A percentile compares a stretch with the other conserved stretches of the same genome.
These are phyloP conservation scores for Anthonomus grandis DNA, from an alignment of 1,140 invertebrate genomes.

Conservation along the genomic window DNA sequence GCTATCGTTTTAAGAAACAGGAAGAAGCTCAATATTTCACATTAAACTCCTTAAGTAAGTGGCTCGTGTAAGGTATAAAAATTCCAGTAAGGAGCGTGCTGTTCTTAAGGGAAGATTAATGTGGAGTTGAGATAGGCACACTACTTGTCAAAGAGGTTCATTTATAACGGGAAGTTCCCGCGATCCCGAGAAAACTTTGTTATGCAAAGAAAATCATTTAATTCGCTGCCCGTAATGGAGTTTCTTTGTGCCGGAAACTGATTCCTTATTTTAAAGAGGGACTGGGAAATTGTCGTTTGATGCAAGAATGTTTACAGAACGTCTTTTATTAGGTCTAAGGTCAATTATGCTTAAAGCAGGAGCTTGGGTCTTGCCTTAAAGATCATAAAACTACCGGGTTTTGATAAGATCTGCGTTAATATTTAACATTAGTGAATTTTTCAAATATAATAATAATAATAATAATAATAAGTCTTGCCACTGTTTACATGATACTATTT, in stretches of 20 bases:
- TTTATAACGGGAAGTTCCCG: conserved; percentile 12
- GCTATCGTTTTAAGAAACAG: too few species aligned
- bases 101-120: conserved; percentile 11
- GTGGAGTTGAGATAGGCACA: conserved; percentile 8
- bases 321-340: too few species aligned
- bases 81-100: neutral
- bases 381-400: too few species aligned
- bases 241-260: neutral
- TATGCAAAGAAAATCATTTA: conserved; percentile 23
- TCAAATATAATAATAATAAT: too few species aligned
- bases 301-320: too few species aligned
- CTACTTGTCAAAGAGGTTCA: conserved; percentile 15
- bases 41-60: neutral
- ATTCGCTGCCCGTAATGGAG: conserved; percentile 12
- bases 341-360: too few species aligned
- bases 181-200: conserved; percentile 15
- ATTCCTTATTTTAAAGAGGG: conserved; percentile 1
- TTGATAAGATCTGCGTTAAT: too few species aligned
- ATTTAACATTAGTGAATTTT: too few species aligned
- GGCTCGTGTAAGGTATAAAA: conserved; percentile 5
- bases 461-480: too few species aligned
- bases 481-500: too few species aligned
- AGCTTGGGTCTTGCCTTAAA: too few species aligned
- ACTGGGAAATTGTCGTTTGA: neutral
- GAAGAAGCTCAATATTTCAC: too few species aligned